phyloP scores from a whole-genome alignment of 2,888 invertebrate species.

The Drosophila greeni region DNA sequence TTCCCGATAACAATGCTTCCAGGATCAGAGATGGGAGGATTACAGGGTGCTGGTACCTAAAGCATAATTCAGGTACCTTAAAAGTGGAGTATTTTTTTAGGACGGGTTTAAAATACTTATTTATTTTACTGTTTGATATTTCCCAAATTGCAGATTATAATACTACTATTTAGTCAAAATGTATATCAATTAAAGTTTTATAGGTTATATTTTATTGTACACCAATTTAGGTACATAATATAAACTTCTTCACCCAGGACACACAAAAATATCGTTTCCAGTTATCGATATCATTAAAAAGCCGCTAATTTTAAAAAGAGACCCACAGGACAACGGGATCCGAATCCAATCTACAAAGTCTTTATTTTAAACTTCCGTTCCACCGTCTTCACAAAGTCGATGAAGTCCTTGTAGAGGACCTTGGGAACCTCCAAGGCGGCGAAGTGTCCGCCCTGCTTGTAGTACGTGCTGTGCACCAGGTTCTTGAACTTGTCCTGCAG shows the following conservation, averaged over 20 bases:
- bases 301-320: not conserved
- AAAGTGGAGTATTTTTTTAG: no score
- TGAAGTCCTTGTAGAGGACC: slow-evolving; percentile 85
- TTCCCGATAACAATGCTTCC: slow-evolving; percentile 17
- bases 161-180: no score
- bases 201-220: no score
- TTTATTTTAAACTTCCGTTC: slow-evolving; percentile 61
- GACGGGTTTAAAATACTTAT: no score
- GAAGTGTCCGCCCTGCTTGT: slow-evolving; percentile 90
- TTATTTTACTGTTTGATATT: no score
- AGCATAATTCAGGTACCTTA: not conserved
- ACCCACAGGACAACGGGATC: not conserved
- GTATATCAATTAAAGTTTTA: no score
- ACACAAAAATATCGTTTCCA: not conserved
- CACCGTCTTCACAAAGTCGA: slow-evolving; percentile 80
- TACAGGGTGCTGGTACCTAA: slow-evolving; percentile 1
- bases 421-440: slow-evolving; percentile 89
- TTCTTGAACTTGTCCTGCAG: slow-evolving; percentile 83
- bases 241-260: not conserved
- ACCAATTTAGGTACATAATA: no score
- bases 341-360: slow-evolving; percentile 37
- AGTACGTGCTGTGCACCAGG: slow-evolving; percentile 84
- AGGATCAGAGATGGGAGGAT: slow-evolving; percentile 32
- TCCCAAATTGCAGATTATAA: no score
- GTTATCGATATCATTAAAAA: slow-evolving; percentile 20